Base-by-base conservation (phyloP, 2,888 invertebrate species). In the Lamellibrachia satsuma region DNA sequence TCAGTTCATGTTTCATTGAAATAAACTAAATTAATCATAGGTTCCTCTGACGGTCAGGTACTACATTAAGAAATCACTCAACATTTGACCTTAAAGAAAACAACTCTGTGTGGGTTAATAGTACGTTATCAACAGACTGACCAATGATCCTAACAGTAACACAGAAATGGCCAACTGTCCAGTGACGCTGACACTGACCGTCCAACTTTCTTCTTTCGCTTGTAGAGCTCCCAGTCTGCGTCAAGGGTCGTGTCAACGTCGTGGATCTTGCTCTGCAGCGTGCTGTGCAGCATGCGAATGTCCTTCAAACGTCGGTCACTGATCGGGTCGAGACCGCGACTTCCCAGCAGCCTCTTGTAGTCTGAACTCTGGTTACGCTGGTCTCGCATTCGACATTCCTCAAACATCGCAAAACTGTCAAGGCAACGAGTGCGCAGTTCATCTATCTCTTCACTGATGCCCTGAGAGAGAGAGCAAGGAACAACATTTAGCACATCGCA, bases 231-330 rank as follows among this genome's bases (percentile, higher is more conserved):
- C 98, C 98, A 98, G 94, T 98, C 98, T 92, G 97, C 97, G 95
- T 98, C 98, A 3, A 98, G 97, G 2, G 97, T 97, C 93, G 97
- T 97, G 94, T 98, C 97, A 0, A 98, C 97, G 95, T 98, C 98
- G 3, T 97, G 97, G 7, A 98, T 95, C 95, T 98, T 98, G 0
- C 97, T 98, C 94, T 98, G 98, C 55, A 98, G 97, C 94, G 98
- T 98, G 95, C 96, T 95, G 92, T 95, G 94, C 92, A 97, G 97
- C 92, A 97, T 97, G 95, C 98, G 97, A 6, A 98, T 97, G 11
- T 98, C 97, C 0, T 97, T 97, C 92, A 98, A 97, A 92, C 98
- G 97, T 93, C 98, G 97, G 7, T 97, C 97, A 3, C 98, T 98
- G 7, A 97, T 97, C 0, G 98, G 98, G 95, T 98, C 98, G 52